Conservation (phyloP, 2,888 invertebrate genomes). For the Eristalinus sepulchralis region DNA sequence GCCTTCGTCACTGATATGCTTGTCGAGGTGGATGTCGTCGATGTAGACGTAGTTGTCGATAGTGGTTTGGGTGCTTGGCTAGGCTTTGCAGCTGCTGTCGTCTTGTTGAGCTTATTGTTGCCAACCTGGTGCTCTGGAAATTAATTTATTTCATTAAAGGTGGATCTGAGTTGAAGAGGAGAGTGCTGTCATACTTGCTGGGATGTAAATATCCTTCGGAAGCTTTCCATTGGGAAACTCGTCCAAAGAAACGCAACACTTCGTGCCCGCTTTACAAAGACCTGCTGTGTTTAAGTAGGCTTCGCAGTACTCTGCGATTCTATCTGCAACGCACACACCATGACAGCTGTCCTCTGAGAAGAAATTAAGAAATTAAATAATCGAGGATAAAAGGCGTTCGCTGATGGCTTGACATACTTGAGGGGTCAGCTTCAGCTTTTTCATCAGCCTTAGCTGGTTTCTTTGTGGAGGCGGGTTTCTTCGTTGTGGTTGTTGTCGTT, state of each 20-base stretch:
- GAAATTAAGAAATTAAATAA: background rate
- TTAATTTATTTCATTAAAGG: background rate
- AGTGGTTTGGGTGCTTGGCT: slow-evolving; percentile 74
- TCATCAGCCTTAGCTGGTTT: slow-evolving; percentile 75
- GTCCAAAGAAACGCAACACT: slow-evolving; percentile 91
- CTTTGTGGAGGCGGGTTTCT: slow-evolving; percentile 75
- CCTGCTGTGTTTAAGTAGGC: slow-evolving; percentile 88
- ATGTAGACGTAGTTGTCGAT: slow-evolving; percentile 1
- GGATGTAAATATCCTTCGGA: slow-evolving; percentile 88
- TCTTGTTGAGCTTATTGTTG: slow-evolving; percentile 67
- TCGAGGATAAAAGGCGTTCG: too few relatives aligned
- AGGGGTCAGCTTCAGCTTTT: slow-evolving; percentile 73
- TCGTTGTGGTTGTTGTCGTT: slow-evolving; percentile 73
- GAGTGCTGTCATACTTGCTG: slow-evolving; percentile 82
- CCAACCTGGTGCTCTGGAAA: slow-evolving; percentile 78
- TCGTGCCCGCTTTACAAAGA: slow-evolving; percentile 88
- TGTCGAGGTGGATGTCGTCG: slow-evolving; percentile 55
- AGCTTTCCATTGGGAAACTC: slow-evolving; percentile 85
- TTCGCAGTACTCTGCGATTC: slow-evolving; percentile 92
- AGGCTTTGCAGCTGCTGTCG: slow-evolving; percentile 79
- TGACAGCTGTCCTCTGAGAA: slow-evolving; percentile 82
- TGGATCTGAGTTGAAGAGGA: background rate
- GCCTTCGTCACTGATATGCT: slow-evolving; percentile 72
- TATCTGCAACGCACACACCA: slow-evolving; percentile 91
- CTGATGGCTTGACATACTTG: slow-evolving; percentile 23